A percentile compares a stretch with the other conserved stretches of the same genome.
phyloP scores from a whole-genome alignment of 2,797 vertebrate species.

The Squalus acanthias region DNA sequence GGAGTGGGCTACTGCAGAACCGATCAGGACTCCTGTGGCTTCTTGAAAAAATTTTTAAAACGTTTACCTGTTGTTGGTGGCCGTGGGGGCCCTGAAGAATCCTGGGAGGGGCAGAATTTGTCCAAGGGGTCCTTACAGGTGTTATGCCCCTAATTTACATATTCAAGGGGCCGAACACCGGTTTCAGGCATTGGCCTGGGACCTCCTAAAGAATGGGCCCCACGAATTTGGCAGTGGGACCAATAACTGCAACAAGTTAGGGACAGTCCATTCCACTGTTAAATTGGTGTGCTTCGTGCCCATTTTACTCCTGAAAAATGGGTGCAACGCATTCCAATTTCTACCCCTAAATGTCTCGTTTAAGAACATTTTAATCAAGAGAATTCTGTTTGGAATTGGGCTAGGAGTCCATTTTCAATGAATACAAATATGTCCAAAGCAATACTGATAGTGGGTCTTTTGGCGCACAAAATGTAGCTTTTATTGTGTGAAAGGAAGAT shows the following conservation, averaged over 20 bases:
- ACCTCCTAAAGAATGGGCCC: neutral
- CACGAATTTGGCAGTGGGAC: neutral
- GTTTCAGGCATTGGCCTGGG: too few species aligned
- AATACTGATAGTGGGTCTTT: neutral
- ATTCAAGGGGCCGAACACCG: neutral
- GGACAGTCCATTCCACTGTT: neutral
- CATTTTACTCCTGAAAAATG: neutral
- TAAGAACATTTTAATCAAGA: neutral
- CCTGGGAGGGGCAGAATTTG: neutral
- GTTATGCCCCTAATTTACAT: neutral
- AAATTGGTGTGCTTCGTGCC: neutral
- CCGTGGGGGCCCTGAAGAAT: neutral
- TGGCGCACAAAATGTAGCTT: neutral
- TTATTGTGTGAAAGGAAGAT: neutral
- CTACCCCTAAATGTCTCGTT: neutral
- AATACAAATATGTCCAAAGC: neutral
- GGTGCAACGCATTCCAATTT: neutral
- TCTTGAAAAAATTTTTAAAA: too few species aligned
- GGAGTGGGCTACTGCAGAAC: neutral
- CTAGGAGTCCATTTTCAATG: neutral
- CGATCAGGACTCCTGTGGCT: neutral
- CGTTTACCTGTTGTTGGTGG: neutral
- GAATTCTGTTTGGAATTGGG: neutral
- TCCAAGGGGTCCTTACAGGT: too few species aligned
- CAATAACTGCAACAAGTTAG: neutral